These are phyloP conservation scores for Corvus moneduloides DNA, from an alignment of 2,113 vertebrate genomes.

Conservation along the genomic window DNA sequence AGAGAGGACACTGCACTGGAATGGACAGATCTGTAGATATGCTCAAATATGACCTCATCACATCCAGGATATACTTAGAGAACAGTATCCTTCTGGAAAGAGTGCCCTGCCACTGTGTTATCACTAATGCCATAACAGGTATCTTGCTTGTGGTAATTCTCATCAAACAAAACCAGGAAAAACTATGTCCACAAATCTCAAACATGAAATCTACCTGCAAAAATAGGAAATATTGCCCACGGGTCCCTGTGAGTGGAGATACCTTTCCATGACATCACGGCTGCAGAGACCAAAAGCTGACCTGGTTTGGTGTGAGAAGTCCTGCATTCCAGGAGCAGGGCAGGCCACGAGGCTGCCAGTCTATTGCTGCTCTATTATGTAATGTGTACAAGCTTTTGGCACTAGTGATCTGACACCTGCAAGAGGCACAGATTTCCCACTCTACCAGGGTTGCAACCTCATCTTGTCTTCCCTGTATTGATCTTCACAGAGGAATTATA, in stretches of 20 bases:
- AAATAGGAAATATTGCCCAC: not conserved
- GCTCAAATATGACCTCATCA: not conserved
- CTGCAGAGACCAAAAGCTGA: not conserved
- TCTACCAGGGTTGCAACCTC: not conserved
- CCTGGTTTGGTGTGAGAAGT: not conserved
- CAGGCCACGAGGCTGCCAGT: not conserved
- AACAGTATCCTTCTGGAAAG: not conserved
- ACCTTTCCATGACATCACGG: not conserved
- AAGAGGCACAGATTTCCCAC: not conserved
- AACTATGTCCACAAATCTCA: not conserved
- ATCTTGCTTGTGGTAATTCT: not conserved
- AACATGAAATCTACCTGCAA: not conserved
- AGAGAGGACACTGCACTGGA: not conserved
- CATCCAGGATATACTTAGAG: not conserved
- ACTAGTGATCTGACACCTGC: not conserved
- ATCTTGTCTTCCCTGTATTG: not conserved
- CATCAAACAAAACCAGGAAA: not conserved
- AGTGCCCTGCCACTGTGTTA: not conserved
- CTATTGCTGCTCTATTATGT: not conserved
- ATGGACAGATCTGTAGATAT: not conserved
- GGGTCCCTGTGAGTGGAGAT: not conserved
- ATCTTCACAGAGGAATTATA: not conserved
- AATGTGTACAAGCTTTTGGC: not conserved
- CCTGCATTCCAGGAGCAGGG: not conserved
- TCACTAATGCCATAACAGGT: not conserved